Conservation (phyloP, 2,113 vertebrate species). For the Syrrhaptes paradoxus region DNA sequence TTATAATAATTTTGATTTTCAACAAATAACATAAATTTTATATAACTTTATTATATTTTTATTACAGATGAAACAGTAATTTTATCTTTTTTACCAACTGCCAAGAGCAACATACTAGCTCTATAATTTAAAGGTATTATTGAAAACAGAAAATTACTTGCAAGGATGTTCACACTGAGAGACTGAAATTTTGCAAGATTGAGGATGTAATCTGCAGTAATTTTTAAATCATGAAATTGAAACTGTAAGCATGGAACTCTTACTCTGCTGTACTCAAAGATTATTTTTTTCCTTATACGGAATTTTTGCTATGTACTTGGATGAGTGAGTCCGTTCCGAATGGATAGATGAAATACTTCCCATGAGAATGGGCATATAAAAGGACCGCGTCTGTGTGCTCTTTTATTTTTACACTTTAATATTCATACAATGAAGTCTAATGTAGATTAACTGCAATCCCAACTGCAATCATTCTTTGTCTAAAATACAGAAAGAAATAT, state of each 20-base stretch:
- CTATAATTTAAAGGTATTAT: not conserved
- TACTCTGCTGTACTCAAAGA: not conserved
- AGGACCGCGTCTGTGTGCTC: not conserved
- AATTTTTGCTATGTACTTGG: not conserved
- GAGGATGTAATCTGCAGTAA: not conserved
- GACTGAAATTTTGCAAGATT: not conserved
- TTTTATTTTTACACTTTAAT: not conserved
- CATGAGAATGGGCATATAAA: not conserved
- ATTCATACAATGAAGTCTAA: not conserved
- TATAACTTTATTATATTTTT: not conserved
- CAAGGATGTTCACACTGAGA: not conserved
- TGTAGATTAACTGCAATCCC: not conserved
- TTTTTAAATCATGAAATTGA: not conserved
- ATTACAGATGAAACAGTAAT: not conserved
- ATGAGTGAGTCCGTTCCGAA: not conserved
- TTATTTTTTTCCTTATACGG: not conserved
- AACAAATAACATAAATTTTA: not conserved
- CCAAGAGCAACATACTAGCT: not conserved
- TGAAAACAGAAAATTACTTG: not conserved
- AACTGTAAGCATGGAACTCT: not conserved
- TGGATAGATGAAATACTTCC: not conserved
- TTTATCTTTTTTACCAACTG: not conserved
- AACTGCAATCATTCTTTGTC: not conserved
- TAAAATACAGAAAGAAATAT: not conserved
- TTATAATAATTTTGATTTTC: not conserved